Conservation (phyloP, 2,113 vertebrate genomes). For the Anhinga anhinga region DNA sequence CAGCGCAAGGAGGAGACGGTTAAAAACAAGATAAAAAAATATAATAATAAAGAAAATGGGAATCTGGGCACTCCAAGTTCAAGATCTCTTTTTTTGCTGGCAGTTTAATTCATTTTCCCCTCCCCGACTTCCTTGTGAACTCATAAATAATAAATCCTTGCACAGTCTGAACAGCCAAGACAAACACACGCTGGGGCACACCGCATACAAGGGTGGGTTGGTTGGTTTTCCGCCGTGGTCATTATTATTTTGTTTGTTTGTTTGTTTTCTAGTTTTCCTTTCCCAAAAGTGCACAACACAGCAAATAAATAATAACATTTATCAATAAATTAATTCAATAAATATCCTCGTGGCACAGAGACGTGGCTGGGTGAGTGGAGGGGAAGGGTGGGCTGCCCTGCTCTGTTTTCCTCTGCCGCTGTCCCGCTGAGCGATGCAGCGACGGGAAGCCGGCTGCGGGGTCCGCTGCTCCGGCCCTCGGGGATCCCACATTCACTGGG, state of each 20-base stretch:
- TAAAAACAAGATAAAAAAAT: neutral
- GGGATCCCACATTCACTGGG: neutral
- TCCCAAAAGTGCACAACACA: conserved; percentile 66
- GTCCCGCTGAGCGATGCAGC: neutral
- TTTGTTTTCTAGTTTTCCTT: neutral
- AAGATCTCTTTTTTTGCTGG: neutral
- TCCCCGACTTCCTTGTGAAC: neutral
- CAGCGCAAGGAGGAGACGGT: neutral
- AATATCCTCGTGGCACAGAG: conserved; percentile 59
- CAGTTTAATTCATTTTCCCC: conserved; percentile 6
- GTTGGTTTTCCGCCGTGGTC: neutral
- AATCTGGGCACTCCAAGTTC: neutral
- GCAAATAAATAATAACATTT: conserved; percentile 75
- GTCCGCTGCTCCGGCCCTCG: too few species aligned
- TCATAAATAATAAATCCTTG: conserved; percentile 5
- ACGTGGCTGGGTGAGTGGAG: neutral
- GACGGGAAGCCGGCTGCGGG: neutral
- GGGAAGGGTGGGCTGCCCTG: neutral
- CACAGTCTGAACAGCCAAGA: conserved; percentile 6
- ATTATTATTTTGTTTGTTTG: neutral
- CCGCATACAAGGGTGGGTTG: neutral
- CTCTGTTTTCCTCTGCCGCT: neutral
- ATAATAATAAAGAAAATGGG: neutral
- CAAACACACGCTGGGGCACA: neutral
- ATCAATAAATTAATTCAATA: conserved; percentile 78